These are phyloP conservation scores for Euplagia quadripunctaria DNA, from an alignment of 2,888 invertebrate species.

Conservation along the genomic window DNA sequence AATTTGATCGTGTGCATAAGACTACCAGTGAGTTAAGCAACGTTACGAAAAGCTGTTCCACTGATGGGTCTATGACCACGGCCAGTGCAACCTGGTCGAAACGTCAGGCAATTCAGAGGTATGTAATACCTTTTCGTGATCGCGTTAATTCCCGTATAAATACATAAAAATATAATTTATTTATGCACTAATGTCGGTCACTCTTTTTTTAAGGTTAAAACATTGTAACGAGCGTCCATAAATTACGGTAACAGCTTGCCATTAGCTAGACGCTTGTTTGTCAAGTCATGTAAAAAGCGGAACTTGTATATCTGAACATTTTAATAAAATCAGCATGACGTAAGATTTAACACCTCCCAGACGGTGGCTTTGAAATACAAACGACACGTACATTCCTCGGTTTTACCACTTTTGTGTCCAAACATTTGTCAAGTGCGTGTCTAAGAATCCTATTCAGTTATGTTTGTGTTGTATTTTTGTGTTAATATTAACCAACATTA, in stretches of 20 bases:
- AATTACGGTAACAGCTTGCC: background rate
- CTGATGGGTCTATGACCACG: too few species aligned
- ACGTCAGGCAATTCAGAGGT: too few species aligned
- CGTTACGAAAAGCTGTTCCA: too few species aligned
- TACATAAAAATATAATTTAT: too few species aligned
- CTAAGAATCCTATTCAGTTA: slow-evolving; percentile 4
- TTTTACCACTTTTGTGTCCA: slow-evolving; percentile 13
- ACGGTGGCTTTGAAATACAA: slow-evolving; percentile 15
- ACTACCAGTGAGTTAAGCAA: too few species aligned
- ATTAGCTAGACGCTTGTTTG: background rate
- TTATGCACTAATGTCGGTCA: background rate
- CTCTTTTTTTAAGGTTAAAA: background rate
- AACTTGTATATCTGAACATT: background rate
- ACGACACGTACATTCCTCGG: slow-evolving; percentile 12
- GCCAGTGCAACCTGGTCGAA: too few species aligned
- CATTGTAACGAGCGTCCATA: background rate
- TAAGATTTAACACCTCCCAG: slow-evolving; percentile 10
- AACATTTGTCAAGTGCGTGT: slow-evolving; percentile 8
- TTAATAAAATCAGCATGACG: slow-evolving; percentile 2
- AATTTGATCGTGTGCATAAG: background rate
- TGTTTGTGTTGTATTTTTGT: slow-evolving; percentile 8
- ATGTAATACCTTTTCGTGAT: too few species aligned
- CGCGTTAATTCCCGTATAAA: too few species aligned
- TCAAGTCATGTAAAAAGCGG: background rate
- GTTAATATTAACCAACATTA: slow-evolving; percentile 6